Conservation (phyloP, 2,797 vertebrate species). For the Rhodeus uyekii region DNA sequence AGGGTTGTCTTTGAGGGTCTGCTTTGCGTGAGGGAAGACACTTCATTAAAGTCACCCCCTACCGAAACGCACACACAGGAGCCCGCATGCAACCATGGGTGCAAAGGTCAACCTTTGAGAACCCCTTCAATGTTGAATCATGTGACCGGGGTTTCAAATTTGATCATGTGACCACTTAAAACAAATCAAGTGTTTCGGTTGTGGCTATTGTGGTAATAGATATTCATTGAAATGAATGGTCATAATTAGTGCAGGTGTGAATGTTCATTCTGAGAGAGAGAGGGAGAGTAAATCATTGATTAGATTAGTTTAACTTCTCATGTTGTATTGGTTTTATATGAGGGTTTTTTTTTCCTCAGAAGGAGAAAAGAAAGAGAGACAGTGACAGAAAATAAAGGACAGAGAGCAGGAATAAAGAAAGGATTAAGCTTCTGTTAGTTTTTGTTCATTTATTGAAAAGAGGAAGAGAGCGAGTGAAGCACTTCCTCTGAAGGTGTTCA, state of each 20-base stretch:
- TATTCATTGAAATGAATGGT: not conserved
- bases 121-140: conserved; percentile 31
- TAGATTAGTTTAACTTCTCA: not conserved
- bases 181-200: not conserved
- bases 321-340: conserved; percentile 15
- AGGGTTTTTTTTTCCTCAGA: not conserved
- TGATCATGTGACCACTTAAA: conserved; percentile 26
- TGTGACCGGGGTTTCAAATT: conserved; percentile 4
- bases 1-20: conserved; percentile 34
- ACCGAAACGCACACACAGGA: conserved; percentile 39
- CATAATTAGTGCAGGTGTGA: conserved; percentile 7
- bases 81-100: conserved; percentile 33
- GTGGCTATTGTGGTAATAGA: not conserved
- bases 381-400: conserved; percentile 35
- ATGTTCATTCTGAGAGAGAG: not conserved
- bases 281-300: not conserved
- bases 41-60: conserved; percentile 67
- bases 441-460: conserved; percentile 46
- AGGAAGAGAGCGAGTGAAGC: conserved; percentile 40
- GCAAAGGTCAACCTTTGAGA: conserved; percentile 43
- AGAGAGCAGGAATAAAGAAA: conserved; percentile 24
- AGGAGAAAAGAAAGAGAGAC: conserved; percentile 20
- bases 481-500: conserved; percentile 44
- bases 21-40: conserved; percentile 54
- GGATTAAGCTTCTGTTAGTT: conserved; percentile 48